These are phyloP conservation scores for Panorpa germanica DNA, from an alignment of 2,888 invertebrate species.

Conservation along the genomic window DNA sequence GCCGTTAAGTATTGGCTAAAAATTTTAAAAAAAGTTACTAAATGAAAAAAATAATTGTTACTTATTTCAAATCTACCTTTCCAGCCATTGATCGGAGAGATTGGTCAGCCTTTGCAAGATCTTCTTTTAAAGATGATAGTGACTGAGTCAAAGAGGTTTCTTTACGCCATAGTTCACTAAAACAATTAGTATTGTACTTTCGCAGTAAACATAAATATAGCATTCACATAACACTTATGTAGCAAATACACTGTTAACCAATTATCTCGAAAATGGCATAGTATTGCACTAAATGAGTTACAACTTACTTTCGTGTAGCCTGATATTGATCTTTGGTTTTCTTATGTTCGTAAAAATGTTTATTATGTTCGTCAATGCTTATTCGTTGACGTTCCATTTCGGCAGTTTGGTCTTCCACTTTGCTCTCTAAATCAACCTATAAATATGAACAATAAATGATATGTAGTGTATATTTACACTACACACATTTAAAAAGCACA, in stretches of 20 bases:
- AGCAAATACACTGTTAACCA: slow-evolving; percentile 6
- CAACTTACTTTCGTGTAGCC: slow-evolving; percentile 70
- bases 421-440: too few relatives aligned
- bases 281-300: too few relatives aligned
- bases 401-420: slow-evolving; percentile 37
- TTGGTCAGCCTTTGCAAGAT: slow-evolving; percentile 91
- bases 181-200: too few relatives aligned
- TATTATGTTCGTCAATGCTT: slow-evolving; percentile 89
- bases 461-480: too few relatives aligned
- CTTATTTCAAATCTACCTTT: slow-evolving; percentile 33
- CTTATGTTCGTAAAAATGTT: slow-evolving; percentile 87
- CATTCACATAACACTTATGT: too few relatives aligned
- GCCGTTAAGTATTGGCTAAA: slow-evolving; percentile 80
- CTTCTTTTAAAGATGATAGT: slow-evolving; percentile 80
- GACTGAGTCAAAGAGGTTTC: slow-evolving; percentile 88
- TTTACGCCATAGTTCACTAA: slow-evolving; percentile 78
- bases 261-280: slow-evolving; percentile 2
- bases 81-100: slow-evolving; percentile 94
- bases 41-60: neutral
- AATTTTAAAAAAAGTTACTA: neutral
- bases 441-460: too few relatives aligned
- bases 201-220: too few relatives aligned
- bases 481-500: too few relatives aligned
- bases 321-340: slow-evolving; percentile 86
- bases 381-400: slow-evolving; percentile 81